Evolutionary conservation across 2,888 invertebrate species (phyloP), one percentile per base, ranked within the genome.

Genomic region (Anoplius nigerrimus): DNA sequence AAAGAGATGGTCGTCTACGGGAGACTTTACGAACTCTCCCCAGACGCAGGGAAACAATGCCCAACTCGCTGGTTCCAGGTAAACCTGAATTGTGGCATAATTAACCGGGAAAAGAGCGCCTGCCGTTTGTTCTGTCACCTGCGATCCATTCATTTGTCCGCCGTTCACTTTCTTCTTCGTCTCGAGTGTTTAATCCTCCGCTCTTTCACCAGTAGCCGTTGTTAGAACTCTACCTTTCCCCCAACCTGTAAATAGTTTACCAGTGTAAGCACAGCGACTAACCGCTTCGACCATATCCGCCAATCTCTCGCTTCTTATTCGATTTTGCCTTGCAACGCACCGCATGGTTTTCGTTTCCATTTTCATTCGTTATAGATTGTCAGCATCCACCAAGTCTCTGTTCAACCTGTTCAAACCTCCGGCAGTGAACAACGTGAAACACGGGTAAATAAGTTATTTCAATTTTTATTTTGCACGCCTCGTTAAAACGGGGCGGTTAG

Each of bases 1-100:
- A 66, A 95, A 95, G 89, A 90, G 95, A 65, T 95, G 95, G 95
- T 95, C 92, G 85, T 95, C 95, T 20, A 95, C 95, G 0, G 95
- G 95, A 3, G 96, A 96, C 90, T 96, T 95, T 90, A 93, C 93
- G 83, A 90, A 92, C 80, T 88, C 89, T 53, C 86, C 89, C 65
- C 85, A 88, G 78, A 82, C 82, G 52, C 81, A 88, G 63, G 85
- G 82, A 62, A 83, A 80, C 69, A 86, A 83, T 79, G 77, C 87
- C 59, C 89, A 88, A 82, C 82, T 89, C 78, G 87, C 87, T 81
- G 86, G 89, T 70, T 87, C 89, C 75, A 89, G 91, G 91, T 88
- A 89, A 89, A 24, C 48, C 0, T 3, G 22, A 22, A 52, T 16
- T 11, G 20, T 8, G 52, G 21, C n/a, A n/a, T n/a, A 21, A 52